Evolutionary conservation across 2,797 vertebrate genomes (phyloP), one percentile per base, ranked within the genome.

Genomic region (Valencia hispanica): DNA sequence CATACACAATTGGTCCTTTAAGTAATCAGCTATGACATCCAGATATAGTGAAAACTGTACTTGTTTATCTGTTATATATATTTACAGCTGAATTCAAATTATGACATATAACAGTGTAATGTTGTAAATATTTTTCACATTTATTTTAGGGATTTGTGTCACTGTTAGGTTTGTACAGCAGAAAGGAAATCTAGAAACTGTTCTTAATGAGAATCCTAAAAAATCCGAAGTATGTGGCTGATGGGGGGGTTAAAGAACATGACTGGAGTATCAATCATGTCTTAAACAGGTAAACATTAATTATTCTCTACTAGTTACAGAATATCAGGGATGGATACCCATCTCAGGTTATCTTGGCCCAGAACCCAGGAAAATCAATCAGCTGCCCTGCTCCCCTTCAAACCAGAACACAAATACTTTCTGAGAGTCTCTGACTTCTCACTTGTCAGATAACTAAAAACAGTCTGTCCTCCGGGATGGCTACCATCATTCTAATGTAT

Each of bases 371-470:
- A 4, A 3, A 4, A 12, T 36, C 65, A n/a, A 39, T 43, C 25
- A 68, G 36, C 53, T 55, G 10, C 25, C 12, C 63, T 34, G 39
- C 17, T n/a, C 78, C 43, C 84, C 73, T 86, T 79, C 53, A 74
- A 82, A 84, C 87, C 81, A 82, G 48, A 81, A 78, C 84, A 89
- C 80, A 87, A 80, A 91, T 89, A 83, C 76, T 87, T 87, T 92
- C 82, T 84, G 78, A 77, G 74, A 41, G 59, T 82, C 86, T 80
- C 65, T 83, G 88, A 92, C 88, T 91, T 89, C 81, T 72, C 74
- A 89, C 81, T 84, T 73, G 93, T 93, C 92, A 92, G 91, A 92
- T 88, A 92, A 93, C 92, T 91, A 90, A 91, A 93, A 92, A 90
- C 89, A 84, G 86, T 65, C 86, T 43, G 86, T 93, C 93, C 90